A percentile compares a stretch with the other conserved stretches of the same genome.
Evolutionary conservation across 2,113 vertebrate species (phyloP).

Genomic region (Rynchops niger): DNA sequence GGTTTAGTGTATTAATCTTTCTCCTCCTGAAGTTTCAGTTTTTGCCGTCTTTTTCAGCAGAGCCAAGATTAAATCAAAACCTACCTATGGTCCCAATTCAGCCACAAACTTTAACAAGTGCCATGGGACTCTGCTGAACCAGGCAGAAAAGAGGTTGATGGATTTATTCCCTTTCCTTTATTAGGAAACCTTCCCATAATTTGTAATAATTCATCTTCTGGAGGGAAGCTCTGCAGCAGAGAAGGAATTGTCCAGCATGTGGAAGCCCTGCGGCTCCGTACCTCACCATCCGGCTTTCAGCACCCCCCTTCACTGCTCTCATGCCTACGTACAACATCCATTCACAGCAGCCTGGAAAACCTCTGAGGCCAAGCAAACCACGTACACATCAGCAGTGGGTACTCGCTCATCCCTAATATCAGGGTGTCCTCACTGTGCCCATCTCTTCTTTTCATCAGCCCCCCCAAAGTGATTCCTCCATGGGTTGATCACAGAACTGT

Average conservation of each 20-base stretch:
- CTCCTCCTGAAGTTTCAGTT: neutral
- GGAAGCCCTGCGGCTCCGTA: neutral
- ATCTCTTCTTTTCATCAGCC: neutral
- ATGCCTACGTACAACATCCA: neutral
- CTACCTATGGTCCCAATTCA: neutral
- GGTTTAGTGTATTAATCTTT: neutral
- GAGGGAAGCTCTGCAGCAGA: neutral
- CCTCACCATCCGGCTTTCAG: neutral
- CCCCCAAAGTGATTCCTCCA: neutral
- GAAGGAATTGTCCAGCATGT: accelerated
- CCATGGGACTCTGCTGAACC: neutral
- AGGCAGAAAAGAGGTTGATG: neutral
- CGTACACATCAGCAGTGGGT: accelerated
- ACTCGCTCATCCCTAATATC: neutral
- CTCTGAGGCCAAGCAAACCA: neutral
- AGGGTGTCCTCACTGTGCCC: neutral
- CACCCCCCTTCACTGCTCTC: neutral
- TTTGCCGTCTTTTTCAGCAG: neutral
- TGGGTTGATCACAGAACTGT: neutral
- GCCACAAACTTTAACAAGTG: slow-evolving; percentile 9
- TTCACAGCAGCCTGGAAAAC: neutral
- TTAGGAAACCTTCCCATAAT: neutral
- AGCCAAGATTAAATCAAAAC: slow-evolving; percentile 18
- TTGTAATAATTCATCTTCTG: neutral
- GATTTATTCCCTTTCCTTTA: neutral